These are phyloP conservation scores for Folsomia manolachei DNA, from an alignment of 2,888 invertebrate genomes.

Conservation along the genomic window DNA sequence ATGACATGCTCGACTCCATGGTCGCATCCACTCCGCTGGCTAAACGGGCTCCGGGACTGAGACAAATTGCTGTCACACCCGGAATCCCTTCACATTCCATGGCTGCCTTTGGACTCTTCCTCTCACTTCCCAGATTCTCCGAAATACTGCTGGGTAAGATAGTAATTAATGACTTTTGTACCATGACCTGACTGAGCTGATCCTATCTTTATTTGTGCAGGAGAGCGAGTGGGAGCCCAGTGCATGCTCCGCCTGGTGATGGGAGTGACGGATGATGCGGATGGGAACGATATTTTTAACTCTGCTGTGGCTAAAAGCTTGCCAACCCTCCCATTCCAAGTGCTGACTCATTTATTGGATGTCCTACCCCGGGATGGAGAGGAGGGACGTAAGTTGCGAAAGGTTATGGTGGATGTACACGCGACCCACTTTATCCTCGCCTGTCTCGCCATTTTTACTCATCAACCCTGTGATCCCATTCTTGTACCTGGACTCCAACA, in stretches of 20 bases:
- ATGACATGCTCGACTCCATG: slow-evolving; percentile 52
- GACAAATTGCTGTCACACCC: slow-evolving; percentile 36
- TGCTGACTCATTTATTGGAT: slow-evolving; percentile 73
- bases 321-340: slow-evolving; percentile 75
- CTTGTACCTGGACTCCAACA: slow-evolving; percentile 54
- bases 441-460: slow-evolving; percentile 82
- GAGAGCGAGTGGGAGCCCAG: slow-evolving; percentile 80
- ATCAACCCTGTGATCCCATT: slow-evolving; percentile 54
- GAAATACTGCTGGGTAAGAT: slow-evolving; percentile 78
- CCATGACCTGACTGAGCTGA: too few relatives aligned
- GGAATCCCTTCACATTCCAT: slow-evolving; percentile 77
- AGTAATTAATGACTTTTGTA: too few relatives aligned
- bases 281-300: slow-evolving; percentile 76
- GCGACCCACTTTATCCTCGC: slow-evolving; percentile 80
- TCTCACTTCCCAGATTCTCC: slow-evolving; percentile 85
- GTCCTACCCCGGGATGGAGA: slow-evolving; percentile 70
- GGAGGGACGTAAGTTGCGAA: slow-evolving; percentile 71
- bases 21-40: slow-evolving; percentile 43
- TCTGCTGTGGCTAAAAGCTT: slow-evolving; percentile 67
- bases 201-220: too few relatives aligned
- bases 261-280: slow-evolving; percentile 87
- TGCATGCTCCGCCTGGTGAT: slow-evolving; percentile 80
- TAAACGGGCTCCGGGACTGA: slow-evolving; percentile 37
- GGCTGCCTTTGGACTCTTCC: slow-evolving; percentile 82
- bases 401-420: slow-evolving; percentile 77